Evolutionary conservation across 1,140 invertebrate genomes (phyloP), one percentile per base, ranked within the genome.

Genomic region (Akabosia matsudoensis): DNA sequence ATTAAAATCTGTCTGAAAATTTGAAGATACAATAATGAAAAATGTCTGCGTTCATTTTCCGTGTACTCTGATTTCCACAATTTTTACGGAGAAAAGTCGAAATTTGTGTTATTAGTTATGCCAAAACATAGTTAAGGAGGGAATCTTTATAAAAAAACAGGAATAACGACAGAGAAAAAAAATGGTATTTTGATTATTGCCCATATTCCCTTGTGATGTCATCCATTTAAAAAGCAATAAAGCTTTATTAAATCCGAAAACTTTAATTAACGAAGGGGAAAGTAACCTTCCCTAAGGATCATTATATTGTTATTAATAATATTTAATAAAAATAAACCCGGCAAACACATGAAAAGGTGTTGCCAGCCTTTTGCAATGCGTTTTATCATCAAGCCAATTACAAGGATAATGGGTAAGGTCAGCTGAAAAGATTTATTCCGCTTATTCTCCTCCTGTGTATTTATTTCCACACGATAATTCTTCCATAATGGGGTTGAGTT

Each of bases 311-410:
- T 18, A 18, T 45, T 45, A 45, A 10, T 45, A 45, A 10, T 45
- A 45, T n/a, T n/a, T n/a, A n/a, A n/a, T n/a, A n/a, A n/a, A 61
- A 61, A n/a, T 24, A 61, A n/a, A 14, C 16, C 4, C 54, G 22
- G 4, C 30, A 67, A 30, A 67, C 2, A 10, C 31, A 67, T 28
- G 13, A 67, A 16, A 67, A 67, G 26, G n/a, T 67, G 24, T 30
- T 67, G 61, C 61, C 61, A 30, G 24, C 61, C 61, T 30, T 67
- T 67, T 67, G 61, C 61, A 67, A 67, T 67, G 61, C n/a, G 28
- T 67, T 67, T 67, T 30, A 67, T 67, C 61, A 67, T 67, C 30
- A 28, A n/a, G 22, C 30, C 61, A 67, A 67, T 67, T 67, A 67
- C 28, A 31, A n/a, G 28, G 7, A 67, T 67, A 67, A 67, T 67